Conservation (phyloP, 2,888 invertebrate genomes). For the Microplitis deprimator region DNA sequence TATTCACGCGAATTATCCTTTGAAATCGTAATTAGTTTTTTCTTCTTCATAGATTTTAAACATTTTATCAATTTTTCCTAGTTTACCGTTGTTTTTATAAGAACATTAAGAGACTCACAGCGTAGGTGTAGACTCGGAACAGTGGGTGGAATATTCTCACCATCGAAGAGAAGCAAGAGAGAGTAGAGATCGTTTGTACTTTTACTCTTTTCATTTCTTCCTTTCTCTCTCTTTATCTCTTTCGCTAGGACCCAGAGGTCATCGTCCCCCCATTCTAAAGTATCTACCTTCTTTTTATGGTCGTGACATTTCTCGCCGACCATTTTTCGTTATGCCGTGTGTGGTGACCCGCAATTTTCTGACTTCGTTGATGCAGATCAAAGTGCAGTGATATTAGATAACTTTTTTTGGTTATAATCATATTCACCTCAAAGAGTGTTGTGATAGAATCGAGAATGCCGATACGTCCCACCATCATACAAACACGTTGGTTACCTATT, state of each 20-base stretch:
- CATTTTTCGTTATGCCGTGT: slow-evolving; percentile 1
- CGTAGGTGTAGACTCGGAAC: slow-evolving; percentile 38
- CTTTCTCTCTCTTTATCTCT: slow-evolving; percentile 35
- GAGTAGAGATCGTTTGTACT: slow-evolving; percentile 46
- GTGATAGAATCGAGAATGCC: slow-evolving; percentile 46
- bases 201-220: slow-evolving; percentile 52
- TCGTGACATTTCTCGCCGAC: slow-evolving; percentile 26
- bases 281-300: slow-evolving; percentile 20
- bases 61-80: slow-evolving; percentile 11
- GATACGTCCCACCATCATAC: slow-evolving; percentile 21
- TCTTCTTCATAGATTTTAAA: neutral
- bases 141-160: slow-evolving; percentile 45
- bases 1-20: neutral
- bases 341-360: slow-evolving; percentile 18
- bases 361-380: slow-evolving; percentile 22
- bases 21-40: neutral
- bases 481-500: slow-evolving; percentile 22
- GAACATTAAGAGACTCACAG: slow-evolving; percentile 21
- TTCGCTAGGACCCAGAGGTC: slow-evolving; percentile 32
- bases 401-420: slow-evolving; percentile 18
- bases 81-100: slow-evolving; percentile 40
- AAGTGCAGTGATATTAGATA: slow-evolving; percentile 7
- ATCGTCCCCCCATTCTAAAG: slow-evolving; percentile 29
- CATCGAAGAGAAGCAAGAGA: slow-evolving; percentile 21
- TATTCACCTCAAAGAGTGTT: slow-evolving; percentile 37